Conservation (phyloP, 2,113 vertebrate species). For the Osmerus eperlanus region DNA sequence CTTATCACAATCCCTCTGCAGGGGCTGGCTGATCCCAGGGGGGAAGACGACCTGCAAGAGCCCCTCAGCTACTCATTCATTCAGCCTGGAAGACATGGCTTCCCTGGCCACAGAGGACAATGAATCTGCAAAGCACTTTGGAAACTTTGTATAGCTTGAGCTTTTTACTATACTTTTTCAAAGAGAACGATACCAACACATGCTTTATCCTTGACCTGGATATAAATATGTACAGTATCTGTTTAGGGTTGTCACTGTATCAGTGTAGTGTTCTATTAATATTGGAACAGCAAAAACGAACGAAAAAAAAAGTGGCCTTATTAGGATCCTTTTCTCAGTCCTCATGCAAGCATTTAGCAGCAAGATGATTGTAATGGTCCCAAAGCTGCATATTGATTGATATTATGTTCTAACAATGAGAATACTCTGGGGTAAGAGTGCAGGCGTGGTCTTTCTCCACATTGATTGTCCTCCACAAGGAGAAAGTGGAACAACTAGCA, state of each 20-base stretch:
- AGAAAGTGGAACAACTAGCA: slow-evolving; percentile 16
- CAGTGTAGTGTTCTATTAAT: too few species aligned
- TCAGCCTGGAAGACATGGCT: slow-evolving; percentile 35
- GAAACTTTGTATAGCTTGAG: too few species aligned
- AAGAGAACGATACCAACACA: too few species aligned
- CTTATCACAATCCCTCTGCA: slow-evolving; percentile 61
- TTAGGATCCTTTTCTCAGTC: slow-evolving; percentile 33
- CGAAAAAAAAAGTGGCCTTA: neutral
- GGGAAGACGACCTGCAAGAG: slow-evolving; percentile 60
- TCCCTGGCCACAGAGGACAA: slow-evolving; percentile 25
- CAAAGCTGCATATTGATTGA: slow-evolving; percentile 50
- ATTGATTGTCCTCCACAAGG: slow-evolving; percentile 15
- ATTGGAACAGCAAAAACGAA: too few species aligned
- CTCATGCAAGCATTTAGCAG: slow-evolving; percentile 42
- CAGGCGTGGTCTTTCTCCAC: slow-evolving; percentile 26
- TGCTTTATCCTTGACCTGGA: too few species aligned
- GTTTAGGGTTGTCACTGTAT: too few species aligned
- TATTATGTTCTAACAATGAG: slow-evolving; percentile 54
- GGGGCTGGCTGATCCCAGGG: slow-evolving; percentile 54
- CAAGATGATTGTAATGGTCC: slow-evolving; percentile 13
- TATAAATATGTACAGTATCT: too few species aligned
- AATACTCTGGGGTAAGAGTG: slow-evolving; percentile 29
- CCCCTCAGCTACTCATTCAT: slow-evolving; percentile 42
- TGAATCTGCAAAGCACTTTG: neutral
- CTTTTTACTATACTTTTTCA: too few species aligned